phyloP scores from a whole-genome alignment of 2,797 vertebrate species.

The Streptopelia turtur region DNA sequence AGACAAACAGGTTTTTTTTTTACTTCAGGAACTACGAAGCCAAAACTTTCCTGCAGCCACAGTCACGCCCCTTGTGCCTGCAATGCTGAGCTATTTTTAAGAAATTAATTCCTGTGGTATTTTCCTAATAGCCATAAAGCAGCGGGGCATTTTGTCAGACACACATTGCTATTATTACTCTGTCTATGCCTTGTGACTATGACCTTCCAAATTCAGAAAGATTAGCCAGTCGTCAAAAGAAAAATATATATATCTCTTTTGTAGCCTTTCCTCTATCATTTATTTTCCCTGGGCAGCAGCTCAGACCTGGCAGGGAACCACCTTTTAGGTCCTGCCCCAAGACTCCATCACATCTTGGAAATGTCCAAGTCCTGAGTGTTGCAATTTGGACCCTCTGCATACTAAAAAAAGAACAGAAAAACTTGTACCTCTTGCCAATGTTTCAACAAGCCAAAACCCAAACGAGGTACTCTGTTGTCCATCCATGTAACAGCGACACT shows the following conservation, averaged over 20 bases:
- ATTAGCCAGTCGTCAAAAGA: slow-evolving; percentile 62
- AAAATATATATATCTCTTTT: background rate
- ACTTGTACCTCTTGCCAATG: background rate
- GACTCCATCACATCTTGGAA: background rate
- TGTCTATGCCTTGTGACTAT: background rate
- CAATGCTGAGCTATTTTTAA: slow-evolving; percentile 43
- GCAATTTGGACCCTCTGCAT: background rate
- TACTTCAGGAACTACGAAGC: background rate
- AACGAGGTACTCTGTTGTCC: background rate
- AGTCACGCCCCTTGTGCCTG: slow-evolving; percentile 15
- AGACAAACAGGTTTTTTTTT: slow-evolving; percentile 5
- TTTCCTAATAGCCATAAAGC: slow-evolving; percentile 56
- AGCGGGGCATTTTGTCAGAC: slow-evolving; percentile 16
- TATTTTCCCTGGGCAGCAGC: background rate
- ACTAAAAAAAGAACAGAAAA: background rate
- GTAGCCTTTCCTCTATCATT: background rate
- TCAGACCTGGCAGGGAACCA: slow-evolving; percentile 1
- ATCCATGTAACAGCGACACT: background rate
- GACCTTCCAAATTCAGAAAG: slow-evolving; percentile 54
- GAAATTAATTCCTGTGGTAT: slow-evolving; percentile 54
- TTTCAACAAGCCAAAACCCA: background rate
- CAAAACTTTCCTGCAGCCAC: slow-evolving; percentile 24
- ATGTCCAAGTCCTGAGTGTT: background rate
- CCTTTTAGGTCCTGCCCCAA: background rate
- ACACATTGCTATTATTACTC: slow-evolving; percentile 47